A percentile compares a stretch with the other conserved stretches of the same genome.
Conservation (phyloP, 2,888 invertebrate species). For the Yponomeuta cagnagella region DNA sequence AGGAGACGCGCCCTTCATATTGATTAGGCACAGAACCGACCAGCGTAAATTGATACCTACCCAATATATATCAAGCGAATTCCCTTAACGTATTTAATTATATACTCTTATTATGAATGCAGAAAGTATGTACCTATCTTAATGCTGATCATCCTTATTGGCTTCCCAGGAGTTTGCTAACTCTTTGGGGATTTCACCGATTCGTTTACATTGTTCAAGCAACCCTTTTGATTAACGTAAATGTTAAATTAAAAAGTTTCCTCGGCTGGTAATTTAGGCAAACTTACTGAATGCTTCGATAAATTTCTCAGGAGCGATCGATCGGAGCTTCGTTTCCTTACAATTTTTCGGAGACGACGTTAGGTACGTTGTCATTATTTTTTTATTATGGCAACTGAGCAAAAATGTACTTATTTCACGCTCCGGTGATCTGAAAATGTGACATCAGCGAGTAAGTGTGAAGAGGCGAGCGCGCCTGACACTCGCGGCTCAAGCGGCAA, state of each 20-base stretch:
- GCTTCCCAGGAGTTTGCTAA: constrained; percentile 20
- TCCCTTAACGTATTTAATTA: not conserved
- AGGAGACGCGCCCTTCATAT: constrained; percentile 27
- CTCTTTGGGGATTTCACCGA: constrained; percentile 24
- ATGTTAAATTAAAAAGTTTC: not conserved
- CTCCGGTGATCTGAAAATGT: constrained; percentile 73
- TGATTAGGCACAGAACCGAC: constrained; percentile 17
- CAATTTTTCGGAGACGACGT: constrained; percentile 42
- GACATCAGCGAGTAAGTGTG: constrained; percentile 64
- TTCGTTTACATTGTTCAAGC: constrained; percentile 20
- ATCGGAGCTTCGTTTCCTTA: not conserved
- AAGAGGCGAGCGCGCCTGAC: constrained; percentile 37
- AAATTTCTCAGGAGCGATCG: not conserved
- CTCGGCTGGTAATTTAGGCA: constrained; percentile 22
- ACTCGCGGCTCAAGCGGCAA: constrained; percentile 25
- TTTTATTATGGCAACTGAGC: constrained; percentile 68
- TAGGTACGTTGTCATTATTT: constrained; percentile 71
- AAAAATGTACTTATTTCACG: constrained; percentile 76
- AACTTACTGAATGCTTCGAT: constrained; percentile 3
- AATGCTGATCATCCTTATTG: constrained; percentile 6
- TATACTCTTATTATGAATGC: not conserved
- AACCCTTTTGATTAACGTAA: constrained; percentile 20
- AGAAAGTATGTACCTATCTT: not conserved
- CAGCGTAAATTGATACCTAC: not conserved
- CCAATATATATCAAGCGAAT: not conserved